Evolutionary conservation across 1,140 invertebrate species (phyloP), one percentile per base, ranked within the genome.

Genomic region (Archegozetes longisetosus): DNA sequence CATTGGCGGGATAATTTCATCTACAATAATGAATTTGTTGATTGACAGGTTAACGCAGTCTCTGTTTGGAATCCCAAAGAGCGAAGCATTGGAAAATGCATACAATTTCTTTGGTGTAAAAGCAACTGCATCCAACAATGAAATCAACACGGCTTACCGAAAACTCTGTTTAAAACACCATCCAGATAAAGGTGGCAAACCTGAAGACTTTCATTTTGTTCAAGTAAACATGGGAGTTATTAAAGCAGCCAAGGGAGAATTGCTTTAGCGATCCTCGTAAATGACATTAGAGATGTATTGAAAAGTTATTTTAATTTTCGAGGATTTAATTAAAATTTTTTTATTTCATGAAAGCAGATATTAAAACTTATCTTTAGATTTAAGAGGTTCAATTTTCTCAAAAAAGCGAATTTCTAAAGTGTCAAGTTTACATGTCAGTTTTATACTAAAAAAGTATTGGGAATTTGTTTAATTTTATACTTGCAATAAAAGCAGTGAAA

Each of bases 21-120:
- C 53, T 46, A 4, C 47, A 17, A 17, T 48, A 22, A 23, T 26
- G 4, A n/a, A 17, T 12, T n/a, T 12, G 6, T 26, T 55, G 26
- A 46, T 23, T 22, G 53, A 46, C 20, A 12, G 32, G 9, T 46
- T 55, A 22, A 55, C 53, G 4, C 32, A 27, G 20, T 9, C 4
- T 6, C 6, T 55, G 12, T 55, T 55, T 55, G 53, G 32, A 9
- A 17, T 55, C 12, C 53, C 53, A 12, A 55, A 55, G 20, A 20
- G 20, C 12, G 53, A 25, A 20, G 53, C 53, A 46, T 12, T 55
- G 12, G 53, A 55, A 28, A 27, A 22, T 9, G 53, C 53, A 6
- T 55, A 55, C 53, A 46, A 46, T 17, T 55, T 48, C 53, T 55
- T 55, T 55, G 53, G 53, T 6, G 20, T 55, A 6, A 6, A 46